phyloP scores from a whole-genome alignment of 2,888 invertebrate species.

The Syritta pipiens region DNA sequence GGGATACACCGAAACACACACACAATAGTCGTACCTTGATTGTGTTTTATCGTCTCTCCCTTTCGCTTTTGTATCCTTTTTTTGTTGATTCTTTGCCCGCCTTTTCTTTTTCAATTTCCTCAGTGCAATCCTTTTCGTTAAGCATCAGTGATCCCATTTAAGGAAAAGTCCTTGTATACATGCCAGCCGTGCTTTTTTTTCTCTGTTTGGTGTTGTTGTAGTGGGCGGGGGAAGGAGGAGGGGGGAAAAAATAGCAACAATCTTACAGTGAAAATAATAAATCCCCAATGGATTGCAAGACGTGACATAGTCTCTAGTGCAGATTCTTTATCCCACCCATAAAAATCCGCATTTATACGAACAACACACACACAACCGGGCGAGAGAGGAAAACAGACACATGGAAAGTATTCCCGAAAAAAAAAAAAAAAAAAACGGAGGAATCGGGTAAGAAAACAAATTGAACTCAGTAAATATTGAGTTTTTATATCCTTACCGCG shows the following conservation, averaged over 20 bases:
- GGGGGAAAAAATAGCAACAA: slow-evolving; percentile 29
- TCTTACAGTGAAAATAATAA: slow-evolving; percentile 55
- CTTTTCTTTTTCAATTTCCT: slow-evolving; percentile 41
- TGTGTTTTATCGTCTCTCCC: slow-evolving; percentile 16
- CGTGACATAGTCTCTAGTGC: slow-evolving; percentile 59
- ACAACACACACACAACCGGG: no score
- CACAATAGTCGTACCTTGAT: slow-evolving; percentile 12
- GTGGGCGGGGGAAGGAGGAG: background rate
- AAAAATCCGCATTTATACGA: slow-evolving; percentile 55
- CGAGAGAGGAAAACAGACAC: slow-evolving; percentile 31
- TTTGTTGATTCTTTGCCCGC: slow-evolving; percentile 1
- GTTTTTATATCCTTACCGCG: slow-evolving; percentile 49
- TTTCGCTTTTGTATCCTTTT: background rate
- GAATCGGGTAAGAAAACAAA: slow-evolving; percentile 48
- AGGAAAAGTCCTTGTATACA: slow-evolving; percentile 45
- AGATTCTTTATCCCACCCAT: slow-evolving; percentile 46
- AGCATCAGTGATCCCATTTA: slow-evolving; percentile 56
- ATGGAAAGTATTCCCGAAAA: background rate
- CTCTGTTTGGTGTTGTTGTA: no score
- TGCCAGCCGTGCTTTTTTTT: no score
- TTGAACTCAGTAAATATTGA: slow-evolving; percentile 66
- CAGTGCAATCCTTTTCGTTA: slow-evolving; percentile 53
- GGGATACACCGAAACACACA: background rate
- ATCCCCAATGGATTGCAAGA: slow-evolving; percentile 61
- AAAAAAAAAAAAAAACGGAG: slow-evolving; percentile 1